Evolutionary conservation across 1,140 invertebrate species (phyloP).

Genomic region (Oryctes rhinoceros): DNA sequence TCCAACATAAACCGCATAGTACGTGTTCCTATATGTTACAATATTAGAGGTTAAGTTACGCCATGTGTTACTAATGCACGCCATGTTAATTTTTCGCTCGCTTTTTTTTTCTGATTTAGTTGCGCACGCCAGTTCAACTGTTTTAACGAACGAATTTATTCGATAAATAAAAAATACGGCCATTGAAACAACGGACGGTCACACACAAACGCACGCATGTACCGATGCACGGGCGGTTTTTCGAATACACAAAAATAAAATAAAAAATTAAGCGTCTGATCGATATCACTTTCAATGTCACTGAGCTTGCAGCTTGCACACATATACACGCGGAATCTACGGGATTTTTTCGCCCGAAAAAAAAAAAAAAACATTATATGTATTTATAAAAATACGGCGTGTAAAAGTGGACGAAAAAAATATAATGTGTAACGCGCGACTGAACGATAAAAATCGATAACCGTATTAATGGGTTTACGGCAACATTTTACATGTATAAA

Average conservation of each 20-base stretch:
- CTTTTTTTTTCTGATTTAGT: background rate
- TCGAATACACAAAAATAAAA: conserved; percentile 31
- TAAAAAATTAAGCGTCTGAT: conserved; percentile 34
- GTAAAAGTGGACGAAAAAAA: conserved; percentile 9
- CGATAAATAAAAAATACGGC: conserved; percentile 34
- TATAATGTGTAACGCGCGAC: conserved; percentile 18
- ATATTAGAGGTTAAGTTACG: conserved; percentile 21
- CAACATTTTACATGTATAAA: background rate
- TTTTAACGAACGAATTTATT: conserved; percentile 20
- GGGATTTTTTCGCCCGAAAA: conserved; percentile 15
- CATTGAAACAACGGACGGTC: background rate
- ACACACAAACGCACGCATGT: background rate
- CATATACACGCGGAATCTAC: background rate
- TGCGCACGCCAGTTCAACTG: background rate
- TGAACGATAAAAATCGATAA: conserved; percentile 5
- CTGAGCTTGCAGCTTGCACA: conserved; percentile 7
- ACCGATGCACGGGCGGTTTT: background rate
- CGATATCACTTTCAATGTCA: conserved; percentile 37
- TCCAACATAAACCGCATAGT: background rate
- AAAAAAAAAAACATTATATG: conserved; percentile 4
- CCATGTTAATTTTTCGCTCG: background rate
- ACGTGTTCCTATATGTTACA: conserved; percentile 2
- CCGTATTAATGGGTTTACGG: conserved; percentile 8
- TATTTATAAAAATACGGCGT: conserved; percentile 11
- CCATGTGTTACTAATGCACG: background rate